phyloP scores from a whole-genome alignment of 1,140 invertebrate genomes.

The Pseudoatta argentina region DNA sequence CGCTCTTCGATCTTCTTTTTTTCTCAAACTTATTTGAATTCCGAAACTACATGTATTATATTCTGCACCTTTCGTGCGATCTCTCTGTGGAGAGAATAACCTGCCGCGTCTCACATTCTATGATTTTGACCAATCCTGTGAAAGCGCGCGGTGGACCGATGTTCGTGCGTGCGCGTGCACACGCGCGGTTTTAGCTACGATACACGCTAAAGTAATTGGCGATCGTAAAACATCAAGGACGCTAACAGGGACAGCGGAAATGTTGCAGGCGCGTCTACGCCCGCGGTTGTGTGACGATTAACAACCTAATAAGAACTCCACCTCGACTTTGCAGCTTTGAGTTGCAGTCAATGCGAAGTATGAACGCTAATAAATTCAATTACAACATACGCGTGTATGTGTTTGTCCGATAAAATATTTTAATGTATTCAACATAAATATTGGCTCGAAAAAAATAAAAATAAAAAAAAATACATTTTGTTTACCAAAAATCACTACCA shows the following conservation, averaged over 20 bases:
- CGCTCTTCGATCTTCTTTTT: neutral
- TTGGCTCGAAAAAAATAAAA: neutral
- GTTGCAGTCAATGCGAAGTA: neutral
- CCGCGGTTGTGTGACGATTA: constrained; percentile 68
- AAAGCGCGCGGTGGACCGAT: constrained; percentile 7
- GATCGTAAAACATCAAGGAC: constrained; percentile 81
- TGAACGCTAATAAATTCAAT: constrained; percentile 26
- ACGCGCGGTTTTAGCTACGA: constrained; percentile 22
- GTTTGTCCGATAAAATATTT: neutral
- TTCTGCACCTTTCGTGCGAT: constrained; percentile 8
- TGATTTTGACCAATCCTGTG: constrained; percentile 45
- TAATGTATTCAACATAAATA: neutral
- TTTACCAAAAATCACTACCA: neutral
- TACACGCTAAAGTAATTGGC: constrained; percentile 76
- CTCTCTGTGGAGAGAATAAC: constrained; percentile 7
- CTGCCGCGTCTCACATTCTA: constrained; percentile 32
- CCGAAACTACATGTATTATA: neutral
- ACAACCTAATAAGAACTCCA: constrained; percentile 69
- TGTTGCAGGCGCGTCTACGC: constrained; percentile 61
- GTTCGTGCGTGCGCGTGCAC: constrained; percentile 21
- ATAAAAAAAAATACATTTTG: neutral
- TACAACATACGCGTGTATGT: neutral
- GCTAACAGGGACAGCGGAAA: constrained; percentile 79
- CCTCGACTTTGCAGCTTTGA: neutral
- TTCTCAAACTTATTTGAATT: constrained; percentile 21